These are phyloP conservation scores for Synaphobranchus kaupii DNA, from an alignment of 2,797 vertebrate species.

Conservation along the genomic window DNA sequence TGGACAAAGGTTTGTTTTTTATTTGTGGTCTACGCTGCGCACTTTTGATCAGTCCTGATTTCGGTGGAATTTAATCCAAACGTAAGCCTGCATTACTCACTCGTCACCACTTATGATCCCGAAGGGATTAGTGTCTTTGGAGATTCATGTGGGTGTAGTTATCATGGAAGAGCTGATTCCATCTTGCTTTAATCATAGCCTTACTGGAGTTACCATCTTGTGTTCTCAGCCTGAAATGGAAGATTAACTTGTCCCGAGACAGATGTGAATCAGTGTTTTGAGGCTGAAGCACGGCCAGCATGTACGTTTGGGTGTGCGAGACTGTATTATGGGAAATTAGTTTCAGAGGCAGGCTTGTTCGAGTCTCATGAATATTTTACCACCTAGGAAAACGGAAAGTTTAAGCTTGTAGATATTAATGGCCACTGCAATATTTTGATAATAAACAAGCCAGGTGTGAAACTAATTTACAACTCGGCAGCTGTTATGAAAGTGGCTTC, in stretches of 20 bases:
- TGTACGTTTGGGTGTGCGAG: background rate
- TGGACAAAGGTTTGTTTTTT: background rate
- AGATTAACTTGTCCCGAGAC: background rate
- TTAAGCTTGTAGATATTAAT: background rate
- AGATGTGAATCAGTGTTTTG: background rate
- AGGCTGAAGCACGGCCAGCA: background rate
- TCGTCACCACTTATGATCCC: background rate
- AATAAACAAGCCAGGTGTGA: background rate
- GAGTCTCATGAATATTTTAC: conserved; percentile 16
- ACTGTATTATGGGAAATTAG: background rate
- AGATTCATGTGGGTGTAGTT: background rate
- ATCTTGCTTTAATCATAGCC: background rate
- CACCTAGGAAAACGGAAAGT: conserved; percentile 4
- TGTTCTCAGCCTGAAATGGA: background rate
- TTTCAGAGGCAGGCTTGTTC: background rate
- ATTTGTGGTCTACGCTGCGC: background rate
- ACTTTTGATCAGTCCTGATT: background rate
- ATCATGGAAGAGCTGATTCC: no score
- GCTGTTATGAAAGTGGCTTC: background rate
- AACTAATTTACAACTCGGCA: background rate
- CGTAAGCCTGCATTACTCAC: background rate
- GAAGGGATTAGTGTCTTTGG: background rate
- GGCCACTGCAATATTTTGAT: background rate
- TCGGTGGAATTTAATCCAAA: background rate
- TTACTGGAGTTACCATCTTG: background rate